Conservation (phyloP, 2,113 vertebrate genomes). For the Felis catus region DNA sequence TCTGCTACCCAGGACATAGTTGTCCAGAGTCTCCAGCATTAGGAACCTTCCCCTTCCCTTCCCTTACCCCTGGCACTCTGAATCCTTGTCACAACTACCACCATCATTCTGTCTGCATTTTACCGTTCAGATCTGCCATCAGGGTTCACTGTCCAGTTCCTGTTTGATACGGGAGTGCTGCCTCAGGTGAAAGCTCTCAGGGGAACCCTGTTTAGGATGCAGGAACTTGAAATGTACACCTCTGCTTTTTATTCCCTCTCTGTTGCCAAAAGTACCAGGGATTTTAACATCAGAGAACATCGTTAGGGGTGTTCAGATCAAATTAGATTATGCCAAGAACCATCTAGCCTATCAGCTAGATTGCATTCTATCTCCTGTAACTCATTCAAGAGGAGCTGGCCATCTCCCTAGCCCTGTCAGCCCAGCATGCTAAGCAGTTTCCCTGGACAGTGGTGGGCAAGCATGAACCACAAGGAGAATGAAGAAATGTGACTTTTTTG, state of each 20-base stretch:
- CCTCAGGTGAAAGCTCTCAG: neutral
- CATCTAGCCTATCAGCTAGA: neutral
- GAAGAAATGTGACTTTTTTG: neutral
- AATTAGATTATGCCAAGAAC: neutral
- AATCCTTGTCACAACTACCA: neutral
- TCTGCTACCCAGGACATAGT: neutral
- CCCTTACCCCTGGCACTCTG: neutral
- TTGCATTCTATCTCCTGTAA: neutral
- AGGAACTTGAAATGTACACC: neutral
- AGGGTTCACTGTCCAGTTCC: neutral
- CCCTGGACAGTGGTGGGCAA: neutral
- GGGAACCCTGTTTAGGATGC: neutral
- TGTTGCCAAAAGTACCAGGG: neutral
- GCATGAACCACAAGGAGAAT: neutral
- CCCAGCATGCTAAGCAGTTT: neutral
- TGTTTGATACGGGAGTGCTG: neutral
- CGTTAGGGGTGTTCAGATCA: neutral
- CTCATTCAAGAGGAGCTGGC: neutral
- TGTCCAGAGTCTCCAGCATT: neutral
- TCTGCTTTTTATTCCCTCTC: neutral
- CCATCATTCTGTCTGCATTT: neutral
- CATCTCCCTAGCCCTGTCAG: neutral
- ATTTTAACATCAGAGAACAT: neutral
- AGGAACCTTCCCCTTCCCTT: neutral
- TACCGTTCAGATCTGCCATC: neutral